phyloP scores from a whole-genome alignment of 2,888 invertebrate species.

The Thumatha senex region DNA sequence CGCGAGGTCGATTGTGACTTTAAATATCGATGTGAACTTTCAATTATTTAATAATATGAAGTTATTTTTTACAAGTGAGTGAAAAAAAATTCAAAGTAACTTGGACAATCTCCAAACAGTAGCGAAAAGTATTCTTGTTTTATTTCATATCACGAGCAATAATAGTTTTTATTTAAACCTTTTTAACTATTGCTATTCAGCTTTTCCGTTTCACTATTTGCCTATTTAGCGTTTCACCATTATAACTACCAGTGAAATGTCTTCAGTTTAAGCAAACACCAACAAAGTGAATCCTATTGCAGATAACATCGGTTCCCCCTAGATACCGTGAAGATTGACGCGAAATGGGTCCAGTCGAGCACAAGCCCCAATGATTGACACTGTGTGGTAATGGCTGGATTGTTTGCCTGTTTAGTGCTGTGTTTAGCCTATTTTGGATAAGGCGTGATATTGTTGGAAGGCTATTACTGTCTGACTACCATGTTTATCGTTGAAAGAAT shows the following conservation, averaged over 20 bases:
- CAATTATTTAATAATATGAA: too few species aligned
- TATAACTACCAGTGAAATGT: background rate
- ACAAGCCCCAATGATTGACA: constrained; percentile 50
- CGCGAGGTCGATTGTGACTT: too few species aligned
- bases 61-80: too few species aligned
- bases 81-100: too few species aligned
- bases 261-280: background rate
- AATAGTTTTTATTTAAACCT: too few species aligned
- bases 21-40: too few species aligned
- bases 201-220: too few species aligned
- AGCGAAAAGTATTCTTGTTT: too few species aligned
- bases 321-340: constrained; percentile 51
- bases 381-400: constrained; percentile 55
- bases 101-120: too few species aligned
- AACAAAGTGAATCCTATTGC: constrained; percentile 20
- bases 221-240: too few species aligned
- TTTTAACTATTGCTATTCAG: too few species aligned
- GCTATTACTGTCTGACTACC: constrained; percentile 28
- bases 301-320: constrained; percentile 12
- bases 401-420: constrained; percentile 31
- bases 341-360: constrained; percentile 49
- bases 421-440: constrained; percentile 33
- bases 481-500: constrained; percentile 5
- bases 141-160: too few species aligned
- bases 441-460: constrained; percentile 24